These are phyloP conservation scores for Nycticebus coucang DNA, from an alignment of 2,113 vertebrate species.

Conservation along the genomic window DNA sequence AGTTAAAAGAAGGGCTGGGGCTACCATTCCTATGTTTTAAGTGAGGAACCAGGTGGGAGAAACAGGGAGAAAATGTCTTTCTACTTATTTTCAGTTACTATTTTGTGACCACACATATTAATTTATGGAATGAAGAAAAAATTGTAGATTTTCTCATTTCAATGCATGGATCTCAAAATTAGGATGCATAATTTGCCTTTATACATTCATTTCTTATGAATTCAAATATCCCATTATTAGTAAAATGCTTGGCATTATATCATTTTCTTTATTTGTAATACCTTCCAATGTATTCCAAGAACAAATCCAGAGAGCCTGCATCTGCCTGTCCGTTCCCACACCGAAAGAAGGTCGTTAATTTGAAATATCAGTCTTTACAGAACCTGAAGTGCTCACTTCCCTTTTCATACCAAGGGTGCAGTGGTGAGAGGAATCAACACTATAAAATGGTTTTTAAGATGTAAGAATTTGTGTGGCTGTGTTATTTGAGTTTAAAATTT, in stretches of 20 bases:
- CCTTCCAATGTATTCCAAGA: not conserved
- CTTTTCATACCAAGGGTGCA: no score
- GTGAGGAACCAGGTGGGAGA: no score
- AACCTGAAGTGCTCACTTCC: not conserved
- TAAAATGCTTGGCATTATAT: not conserved
- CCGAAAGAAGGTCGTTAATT: not conserved
- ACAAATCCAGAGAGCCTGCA: not conserved
- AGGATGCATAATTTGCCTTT: not conserved
- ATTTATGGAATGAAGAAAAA: not conserved
- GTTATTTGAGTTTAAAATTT: not conserved
- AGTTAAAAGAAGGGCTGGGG: not conserved
- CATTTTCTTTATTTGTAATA: not conserved
- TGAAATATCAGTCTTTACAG: not conserved
- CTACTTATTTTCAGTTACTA: not conserved
- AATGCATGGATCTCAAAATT: not conserved
- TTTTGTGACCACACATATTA: not conserved
- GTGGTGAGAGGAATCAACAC: accelerated
- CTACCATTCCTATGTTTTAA: not conserved
- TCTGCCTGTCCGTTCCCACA: not conserved
- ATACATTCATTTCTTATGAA: not conserved
- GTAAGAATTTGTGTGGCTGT: not conserved
- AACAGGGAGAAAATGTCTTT: not conserved
- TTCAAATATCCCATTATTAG: not conserved
- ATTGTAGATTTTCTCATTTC: not conserved
- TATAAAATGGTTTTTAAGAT: not conserved